Percentiles rank a stretch among this genome's conserved stretches.
Conservation (phyloP, 1,140 invertebrate genomes). For the Hypothenemus hampei region DNA sequence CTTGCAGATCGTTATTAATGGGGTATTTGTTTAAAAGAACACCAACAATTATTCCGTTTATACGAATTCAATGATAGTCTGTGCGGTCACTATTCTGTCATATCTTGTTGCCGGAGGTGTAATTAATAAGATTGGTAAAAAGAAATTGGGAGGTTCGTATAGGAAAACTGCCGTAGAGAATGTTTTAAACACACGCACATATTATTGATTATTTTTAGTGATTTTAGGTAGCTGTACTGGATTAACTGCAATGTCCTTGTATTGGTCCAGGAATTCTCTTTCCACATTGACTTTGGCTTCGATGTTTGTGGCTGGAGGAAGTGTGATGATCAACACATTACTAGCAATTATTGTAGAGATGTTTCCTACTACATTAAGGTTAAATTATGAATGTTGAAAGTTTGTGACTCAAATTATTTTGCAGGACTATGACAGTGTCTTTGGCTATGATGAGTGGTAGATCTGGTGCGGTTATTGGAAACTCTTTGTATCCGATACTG, state of each 20-base stretch:
- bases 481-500: conserved; percentile 36
- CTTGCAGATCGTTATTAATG: not conserved
- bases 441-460: conserved; percentile 38
- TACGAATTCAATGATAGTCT: conserved; percentile 34
- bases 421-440: conserved; percentile 35
- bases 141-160: conserved; percentile 24
- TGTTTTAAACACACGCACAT: not conserved
- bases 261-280: conserved; percentile 30
- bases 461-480: conserved; percentile 35
- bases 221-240: conserved; percentile 27
- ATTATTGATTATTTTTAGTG: conserved; percentile 17
- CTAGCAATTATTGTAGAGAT: conserved; percentile 37
- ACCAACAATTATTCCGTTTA: conserved; percentile 30
- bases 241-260: conserved; percentile 27
- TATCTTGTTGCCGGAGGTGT: conserved; percentile 24
- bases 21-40: conserved; percentile 23
- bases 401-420: conserved; percentile 10
- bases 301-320: conserved; percentile 29
- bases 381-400: not conserved
- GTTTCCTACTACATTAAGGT: conserved; percentile 40
- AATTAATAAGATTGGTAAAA: conserved; percentile 34
- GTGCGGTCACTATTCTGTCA: conserved; percentile 15
- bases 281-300: conserved; percentile 29
- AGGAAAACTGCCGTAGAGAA: not conserved
- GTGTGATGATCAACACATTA: conserved; percentile 35